phyloP scores from a whole-genome alignment of 2,797 vertebrate genomes.

The Poeciliopsis presidionis region DNA sequence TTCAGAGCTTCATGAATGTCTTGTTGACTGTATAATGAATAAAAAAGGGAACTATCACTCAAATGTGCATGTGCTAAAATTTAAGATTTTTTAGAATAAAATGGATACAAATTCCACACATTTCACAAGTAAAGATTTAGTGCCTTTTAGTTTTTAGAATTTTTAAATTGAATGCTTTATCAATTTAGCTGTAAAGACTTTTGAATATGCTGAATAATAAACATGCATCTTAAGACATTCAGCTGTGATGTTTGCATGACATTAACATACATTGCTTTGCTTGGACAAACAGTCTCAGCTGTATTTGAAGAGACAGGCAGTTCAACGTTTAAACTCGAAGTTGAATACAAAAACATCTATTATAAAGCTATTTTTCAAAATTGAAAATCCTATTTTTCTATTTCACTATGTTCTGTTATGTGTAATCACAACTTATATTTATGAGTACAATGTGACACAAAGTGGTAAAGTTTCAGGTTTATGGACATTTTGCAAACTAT shows the following conservation, averaged over 20 bases:
- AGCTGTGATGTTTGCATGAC: neutral
- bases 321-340: neutral
- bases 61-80: neutral
- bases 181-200: neutral
- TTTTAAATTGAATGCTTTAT: neutral
- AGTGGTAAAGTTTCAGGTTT: neutral
- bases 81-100: constrained; percentile 8
- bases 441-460: neutral
- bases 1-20: neutral
- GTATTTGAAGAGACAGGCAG: neutral
- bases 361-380: neutral
- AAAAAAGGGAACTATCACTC: constrained; percentile 52
- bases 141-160: neutral
- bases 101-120: neutral
- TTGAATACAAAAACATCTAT: neutral
- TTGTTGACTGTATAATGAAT: constrained; percentile 6
- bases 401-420: neutral
- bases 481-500: neutral
- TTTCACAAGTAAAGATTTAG: neutral
- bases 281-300: neutral
- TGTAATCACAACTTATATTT: neutral
- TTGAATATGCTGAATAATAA: constrained; percentile 3
- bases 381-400: neutral
- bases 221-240: neutral
- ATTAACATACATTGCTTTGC: neutral